Base-by-base conservation (phyloP, 92 coral and sea anemone species). In the Paramuricea clavata region DNA sequence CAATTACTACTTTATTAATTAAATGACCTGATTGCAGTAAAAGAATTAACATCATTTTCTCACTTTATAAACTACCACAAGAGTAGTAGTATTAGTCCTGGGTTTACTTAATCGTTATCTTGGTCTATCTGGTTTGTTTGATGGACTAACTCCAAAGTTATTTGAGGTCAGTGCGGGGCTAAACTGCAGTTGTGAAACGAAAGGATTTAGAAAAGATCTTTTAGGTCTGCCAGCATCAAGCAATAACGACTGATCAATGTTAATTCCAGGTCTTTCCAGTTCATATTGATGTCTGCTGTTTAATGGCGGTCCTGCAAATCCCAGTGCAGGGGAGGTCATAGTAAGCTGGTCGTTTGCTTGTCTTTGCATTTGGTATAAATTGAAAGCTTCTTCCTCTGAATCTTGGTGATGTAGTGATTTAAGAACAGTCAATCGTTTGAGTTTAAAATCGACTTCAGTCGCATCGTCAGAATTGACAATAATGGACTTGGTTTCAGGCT, bases 401-500 rank as follows among this genome's bases (percentile, higher is more conserved):
- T 91, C 95, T 0, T 91, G 75, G n/a, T 87, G 92, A 19, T 90
- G 97, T 31, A 95, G 83, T 1, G 94, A 82, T 73, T 93, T 92
- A 39, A 94, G 83, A 67, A 89, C 69, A 61, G 97, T 89, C 61
- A 97, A 92, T 56, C 87, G 87, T 82, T 90, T 97, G 0, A 97
- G 87, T 62, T 88, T 85, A 54, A 97, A 97, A 31, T 94, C 88
- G 13, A 97, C 90, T 8, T 87, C 74, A 11, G 95, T 93, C 16
- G 97, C 92, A 23, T 93, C 91, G 12, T 86, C 76, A 0, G 95
- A 86, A 21, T 77, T 57, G 17, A 97, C 98, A 22, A 95, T 97
- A 33, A 87, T 60, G 3, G 95, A 83, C 80, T 97, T 88, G 8
- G 99, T 89, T 69, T 93, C 95, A 70, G 87, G 97, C 71, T 97